Base-by-base conservation (phyloP, 2,797 vertebrate species). In the Epinephelus malabaricus region DNA sequence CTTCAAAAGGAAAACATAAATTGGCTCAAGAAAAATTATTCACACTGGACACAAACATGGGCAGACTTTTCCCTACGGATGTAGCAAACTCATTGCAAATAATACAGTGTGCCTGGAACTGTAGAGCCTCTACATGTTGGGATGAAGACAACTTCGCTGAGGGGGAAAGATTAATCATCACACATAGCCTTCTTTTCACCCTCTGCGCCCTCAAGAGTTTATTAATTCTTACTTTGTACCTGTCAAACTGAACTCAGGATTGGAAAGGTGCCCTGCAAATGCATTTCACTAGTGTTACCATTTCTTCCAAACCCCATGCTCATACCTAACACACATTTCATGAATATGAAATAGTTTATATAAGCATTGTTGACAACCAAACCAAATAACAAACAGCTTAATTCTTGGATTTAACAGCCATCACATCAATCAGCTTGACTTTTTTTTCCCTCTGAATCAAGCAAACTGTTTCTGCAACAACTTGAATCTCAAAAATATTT, bases 1-100 rank as follows among this genome's bases (percentile, higher is more conserved):
- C 86, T 84, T 93, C 90, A 93, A 87, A 43, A 90, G 81, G 69
- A 86, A 91, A 90, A 93, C 89, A 92, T 82, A 90, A 93, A 90
- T 92, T 90, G 91, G 88, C 86, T 88, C 78, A 74, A 85, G 89
- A 83, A 85, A 83, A 91, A 92, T 85, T 84, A 92, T 83, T 91
- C 84, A 80, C 85, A 87, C 83, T 82, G 86, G 88, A 91, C 86
- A 91, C 78, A 93, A 92, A 93, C 88, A 88, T n/a, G 66, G 71
- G 54, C 63, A 59, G 60, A 61, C 82, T 84, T 85, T 76, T 76
- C 69, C 88, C 79, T 27, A 58, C 58, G 60, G 86, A 92, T 76
- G 80, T 51, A 68, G 71, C 83, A 73, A 87, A 73, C 79, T 76
- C 79, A 79, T 61, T 72, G 81, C 83, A 82, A 84, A 84, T 74